Conservation (phyloP, 2,888 invertebrate species). For the Melanophora roralis region DNA sequence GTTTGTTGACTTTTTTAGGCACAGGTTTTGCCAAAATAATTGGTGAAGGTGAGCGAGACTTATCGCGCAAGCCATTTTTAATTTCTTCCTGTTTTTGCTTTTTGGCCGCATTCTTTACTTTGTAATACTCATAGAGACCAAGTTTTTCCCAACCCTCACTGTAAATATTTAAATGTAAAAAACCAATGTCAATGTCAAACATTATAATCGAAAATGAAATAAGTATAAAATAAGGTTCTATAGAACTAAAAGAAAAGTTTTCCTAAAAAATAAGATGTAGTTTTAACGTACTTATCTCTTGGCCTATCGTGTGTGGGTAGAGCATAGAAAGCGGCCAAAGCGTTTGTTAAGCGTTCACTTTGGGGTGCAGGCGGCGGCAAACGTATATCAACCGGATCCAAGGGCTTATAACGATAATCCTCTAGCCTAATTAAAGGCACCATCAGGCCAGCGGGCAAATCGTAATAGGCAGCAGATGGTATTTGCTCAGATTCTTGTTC, state of each 20-base stretch:
- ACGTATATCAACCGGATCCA: slow-evolving; percentile 93
- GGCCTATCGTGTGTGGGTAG: slow-evolving; percentile 96
- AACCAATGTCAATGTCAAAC: too few species aligned
- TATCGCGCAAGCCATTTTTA: slow-evolving; percentile 82
- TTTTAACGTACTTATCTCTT: slow-evolving; percentile 86
- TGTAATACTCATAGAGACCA: slow-evolving; percentile 97
- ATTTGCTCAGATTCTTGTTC: slow-evolving; percentile 84
- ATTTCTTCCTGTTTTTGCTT: slow-evolving; percentile 92
- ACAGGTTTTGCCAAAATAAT: slow-evolving; percentile 84
- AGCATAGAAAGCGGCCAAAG: slow-evolving; percentile 97
- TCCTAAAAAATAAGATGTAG: too few species aligned
- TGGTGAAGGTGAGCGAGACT: slow-evolving; percentile 88
- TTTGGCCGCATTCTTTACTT: slow-evolving; percentile 94
- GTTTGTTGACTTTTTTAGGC: slow-evolving; percentile 77
- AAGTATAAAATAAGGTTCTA: not conserved
- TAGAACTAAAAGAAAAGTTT: not conserved
- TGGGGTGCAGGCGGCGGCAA: slow-evolving; percentile 97
- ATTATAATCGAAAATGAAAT: not conserved
- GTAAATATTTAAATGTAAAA: slow-evolving; percentile 41
- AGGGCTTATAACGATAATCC: slow-evolving; percentile 91
- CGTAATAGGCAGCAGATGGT: slow-evolving; percentile 96
- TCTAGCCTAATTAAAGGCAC: slow-evolving; percentile 96
- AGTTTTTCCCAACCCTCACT: slow-evolving; percentile 99
- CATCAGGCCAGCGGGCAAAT: slow-evolving; percentile 98
- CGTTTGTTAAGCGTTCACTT: slow-evolving; percentile 92